Evolutionary conservation across 2,113 vertebrate genomes (phyloP).

Genomic region (Anarhynchus alexandrinus): DNA sequence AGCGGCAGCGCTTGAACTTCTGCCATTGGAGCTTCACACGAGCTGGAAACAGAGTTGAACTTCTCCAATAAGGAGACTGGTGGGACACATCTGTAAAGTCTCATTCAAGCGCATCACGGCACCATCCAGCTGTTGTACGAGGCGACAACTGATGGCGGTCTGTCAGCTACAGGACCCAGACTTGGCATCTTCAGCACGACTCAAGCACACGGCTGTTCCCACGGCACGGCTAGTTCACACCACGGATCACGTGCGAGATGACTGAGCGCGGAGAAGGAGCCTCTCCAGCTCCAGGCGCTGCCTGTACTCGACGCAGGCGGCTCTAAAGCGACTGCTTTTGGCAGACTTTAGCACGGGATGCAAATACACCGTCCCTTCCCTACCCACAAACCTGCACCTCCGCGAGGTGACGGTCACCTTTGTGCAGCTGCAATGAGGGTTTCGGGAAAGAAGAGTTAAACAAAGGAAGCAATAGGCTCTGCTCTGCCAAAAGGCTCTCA

Average conservation of each 20-base stretch:
- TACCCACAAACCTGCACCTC: background rate
- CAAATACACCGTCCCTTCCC: background rate
- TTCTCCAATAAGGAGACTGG: accelerated
- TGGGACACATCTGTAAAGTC: background rate
- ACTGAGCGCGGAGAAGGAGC: background rate
- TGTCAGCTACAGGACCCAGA: background rate
- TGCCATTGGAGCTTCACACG: background rate
- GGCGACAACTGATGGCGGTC: accelerated
- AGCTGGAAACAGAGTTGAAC: background rate
- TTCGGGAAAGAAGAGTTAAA: background rate
- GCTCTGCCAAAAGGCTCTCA: background rate
- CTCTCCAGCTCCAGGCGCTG: background rate
- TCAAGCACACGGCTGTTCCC: accelerated
- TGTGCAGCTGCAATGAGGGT: accelerated
- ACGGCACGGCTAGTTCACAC: background rate
- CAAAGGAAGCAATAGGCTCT: background rate
- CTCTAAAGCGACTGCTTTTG: background rate
- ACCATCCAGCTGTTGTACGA: background rate
- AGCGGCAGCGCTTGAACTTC: background rate
- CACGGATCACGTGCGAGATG: accelerated
- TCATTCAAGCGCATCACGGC: accelerated
- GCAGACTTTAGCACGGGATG: background rate
- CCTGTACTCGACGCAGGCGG: accelerated
- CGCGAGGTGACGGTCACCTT: background rate
- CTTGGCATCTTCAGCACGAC: background rate